Conservation (phyloP, 2,888 invertebrate species). For the Cosmorhoe ocellata region DNA sequence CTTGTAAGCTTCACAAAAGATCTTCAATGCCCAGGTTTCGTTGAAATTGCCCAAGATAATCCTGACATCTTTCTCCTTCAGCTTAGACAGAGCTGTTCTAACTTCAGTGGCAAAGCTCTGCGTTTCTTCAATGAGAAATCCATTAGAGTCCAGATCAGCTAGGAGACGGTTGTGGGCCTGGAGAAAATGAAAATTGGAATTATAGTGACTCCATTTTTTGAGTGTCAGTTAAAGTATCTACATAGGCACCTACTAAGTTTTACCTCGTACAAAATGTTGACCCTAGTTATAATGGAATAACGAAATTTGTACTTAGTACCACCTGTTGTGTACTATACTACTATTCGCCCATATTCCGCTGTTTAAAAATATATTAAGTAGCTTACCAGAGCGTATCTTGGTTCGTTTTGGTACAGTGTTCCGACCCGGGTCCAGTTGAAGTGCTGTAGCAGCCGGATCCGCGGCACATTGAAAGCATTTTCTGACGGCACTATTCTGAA, state of each 20-base stretch:
- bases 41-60: constrained; percentile 98
- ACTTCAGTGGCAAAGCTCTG: constrained; percentile 97
- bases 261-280: too few species aligned
- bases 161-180: constrained; percentile 94
- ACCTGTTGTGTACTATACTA: too few species aligned
- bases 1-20: constrained; percentile 94
- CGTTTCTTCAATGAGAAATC: constrained; percentile 92
- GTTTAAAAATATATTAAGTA: too few species aligned
- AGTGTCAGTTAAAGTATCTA: too few species aligned
- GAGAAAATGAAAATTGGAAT: neutral
- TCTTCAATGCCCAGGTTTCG: constrained; percentile 94
- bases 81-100: constrained; percentile 88
- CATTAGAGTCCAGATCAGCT: constrained; percentile 91
- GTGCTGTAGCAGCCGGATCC: constrained; percentile 91
- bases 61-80: constrained; percentile 95
- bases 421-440: constrained; percentile 99
- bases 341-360: too few species aligned
- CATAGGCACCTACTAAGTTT: too few species aligned
- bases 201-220: neutral
- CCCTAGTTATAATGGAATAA: too few species aligned
- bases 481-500: constrained; percentile 98
- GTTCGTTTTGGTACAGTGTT: constrained; percentile 98
- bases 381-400: constrained; percentile 93
- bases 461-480: constrained; percentile 96
- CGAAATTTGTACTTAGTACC: too few species aligned